phyloP scores from a whole-genome alignment of 2,797 vertebrate species.

The Sitta carolinensis region DNA sequence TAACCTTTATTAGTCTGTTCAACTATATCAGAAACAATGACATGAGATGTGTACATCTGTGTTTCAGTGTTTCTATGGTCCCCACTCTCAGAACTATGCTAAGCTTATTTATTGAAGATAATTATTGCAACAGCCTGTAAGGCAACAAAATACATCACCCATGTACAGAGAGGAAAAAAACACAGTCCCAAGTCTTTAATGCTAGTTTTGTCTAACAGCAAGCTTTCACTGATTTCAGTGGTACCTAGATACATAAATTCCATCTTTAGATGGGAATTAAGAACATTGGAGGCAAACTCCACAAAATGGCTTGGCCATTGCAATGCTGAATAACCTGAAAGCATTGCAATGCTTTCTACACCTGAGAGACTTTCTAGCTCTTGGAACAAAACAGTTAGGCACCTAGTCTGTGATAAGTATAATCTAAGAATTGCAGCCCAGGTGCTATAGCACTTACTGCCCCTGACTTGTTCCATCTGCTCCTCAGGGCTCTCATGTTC shows the following conservation, averaged over 20 bases:
- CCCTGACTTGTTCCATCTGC: background rate
- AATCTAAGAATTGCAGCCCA: background rate
- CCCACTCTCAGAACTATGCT: background rate
- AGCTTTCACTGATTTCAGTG: background rate
- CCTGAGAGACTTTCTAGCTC: background rate
- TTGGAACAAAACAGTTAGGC: background rate
- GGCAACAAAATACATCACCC: background rate
- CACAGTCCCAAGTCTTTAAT: background rate
- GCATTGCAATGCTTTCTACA: background rate
- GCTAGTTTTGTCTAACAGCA: background rate
- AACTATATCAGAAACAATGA: background rate
- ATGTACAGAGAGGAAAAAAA: background rate
- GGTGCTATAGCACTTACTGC: background rate
- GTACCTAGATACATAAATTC: background rate
- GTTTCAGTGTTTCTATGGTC: background rate
- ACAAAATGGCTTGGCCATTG: background rate
- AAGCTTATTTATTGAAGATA: background rate
- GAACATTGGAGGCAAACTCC: background rate
- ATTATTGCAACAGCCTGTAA: background rate
- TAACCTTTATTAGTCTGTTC: background rate
- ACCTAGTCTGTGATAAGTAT: background rate
- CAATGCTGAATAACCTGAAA: background rate
- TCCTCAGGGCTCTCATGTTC: background rate
- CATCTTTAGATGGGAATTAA: background rate
- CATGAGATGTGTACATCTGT: background rate